Conservation (phyloP, 2,113 vertebrate species). For the Prochilodus magdalenae region DNA sequence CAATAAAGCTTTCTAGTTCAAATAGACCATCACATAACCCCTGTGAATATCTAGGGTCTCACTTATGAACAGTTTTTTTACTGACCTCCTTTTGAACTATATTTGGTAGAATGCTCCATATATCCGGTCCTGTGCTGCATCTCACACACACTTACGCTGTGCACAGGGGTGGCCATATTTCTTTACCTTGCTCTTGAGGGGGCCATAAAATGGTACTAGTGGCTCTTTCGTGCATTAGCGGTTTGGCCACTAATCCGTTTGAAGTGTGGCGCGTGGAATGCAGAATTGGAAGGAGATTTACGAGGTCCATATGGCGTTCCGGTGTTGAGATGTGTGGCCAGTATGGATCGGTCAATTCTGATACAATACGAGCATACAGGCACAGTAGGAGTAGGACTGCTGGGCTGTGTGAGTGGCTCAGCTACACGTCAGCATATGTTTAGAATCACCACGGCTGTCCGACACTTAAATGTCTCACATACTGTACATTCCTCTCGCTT, state of each 20-base stretch:
- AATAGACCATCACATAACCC: too few species aligned
- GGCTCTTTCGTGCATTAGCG: background rate
- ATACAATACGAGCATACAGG: constrained; percentile 15
- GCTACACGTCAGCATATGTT: background rate
- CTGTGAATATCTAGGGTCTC: too few species aligned
- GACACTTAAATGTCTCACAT: too few species aligned
- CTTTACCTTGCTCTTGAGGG: background rate
- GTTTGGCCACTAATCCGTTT: background rate
- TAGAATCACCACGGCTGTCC: background rate
- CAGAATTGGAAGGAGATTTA: background rate
- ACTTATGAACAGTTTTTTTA: too few species aligned
- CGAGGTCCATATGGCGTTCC: constrained; percentile 17
- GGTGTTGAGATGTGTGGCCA: background rate
- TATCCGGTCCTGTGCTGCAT: too few species aligned
- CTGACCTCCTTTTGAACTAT: too few species aligned
- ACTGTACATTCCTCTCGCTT: background rate
- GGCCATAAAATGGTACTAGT: constrained; percentile 6
- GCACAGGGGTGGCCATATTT: background rate
- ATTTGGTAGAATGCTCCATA: too few species aligned
- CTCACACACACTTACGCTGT: too few species aligned
- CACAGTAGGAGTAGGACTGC: background rate
- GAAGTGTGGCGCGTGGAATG: constrained; percentile 14
- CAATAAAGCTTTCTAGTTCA: too few species aligned
- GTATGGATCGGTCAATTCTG: background rate
- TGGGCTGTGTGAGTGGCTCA: background rate